These are phyloP conservation scores for Tretioscincus oriximinensis DNA, from an alignment of 2,113 vertebrate genomes.

Conservation along the genomic window DNA sequence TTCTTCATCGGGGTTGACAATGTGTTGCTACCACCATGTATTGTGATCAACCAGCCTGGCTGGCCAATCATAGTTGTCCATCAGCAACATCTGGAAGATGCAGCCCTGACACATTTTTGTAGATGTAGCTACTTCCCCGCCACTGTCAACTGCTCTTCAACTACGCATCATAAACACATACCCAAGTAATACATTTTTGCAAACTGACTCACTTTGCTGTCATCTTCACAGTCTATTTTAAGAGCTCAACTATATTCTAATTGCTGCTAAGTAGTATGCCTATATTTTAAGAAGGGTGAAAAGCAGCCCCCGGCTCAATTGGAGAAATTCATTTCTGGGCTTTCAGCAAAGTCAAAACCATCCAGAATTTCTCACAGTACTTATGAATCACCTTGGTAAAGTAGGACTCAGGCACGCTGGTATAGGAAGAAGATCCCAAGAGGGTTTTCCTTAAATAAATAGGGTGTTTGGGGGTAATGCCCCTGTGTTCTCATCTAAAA, in stretches of 20 bases:
- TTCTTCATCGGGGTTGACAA: too few relatives aligned
- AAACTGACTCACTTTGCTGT: conserved; percentile 67
- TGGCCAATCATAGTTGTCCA: too few relatives aligned
- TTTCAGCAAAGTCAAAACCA: conserved; percentile 60
- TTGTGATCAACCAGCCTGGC: too few relatives aligned
- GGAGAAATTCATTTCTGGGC: conserved; percentile 53
- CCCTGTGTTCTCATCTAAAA: background rate
- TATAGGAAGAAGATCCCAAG: conserved; percentile 44
- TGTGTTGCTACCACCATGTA: too few relatives aligned
- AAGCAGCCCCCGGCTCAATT: conserved; percentile 27
- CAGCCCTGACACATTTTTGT: conserved; percentile 39
- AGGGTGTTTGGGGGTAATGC: background rate
- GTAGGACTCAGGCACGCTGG: conserved; percentile 50
- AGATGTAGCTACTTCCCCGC: conserved; percentile 59
- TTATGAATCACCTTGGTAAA: background rate
- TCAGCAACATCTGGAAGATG: conserved; percentile 56
- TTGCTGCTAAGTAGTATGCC: conserved; percentile 64
- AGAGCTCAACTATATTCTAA: conserved; percentile 66
- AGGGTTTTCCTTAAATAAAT: conserved; percentile 66
- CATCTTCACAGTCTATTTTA: conserved; percentile 72
- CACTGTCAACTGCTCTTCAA: conserved; percentile 58
- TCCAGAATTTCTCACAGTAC: conserved; percentile 52
- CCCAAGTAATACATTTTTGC: conserved; percentile 65
- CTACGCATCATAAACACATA: conserved; percentile 29
- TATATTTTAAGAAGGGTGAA: conserved; percentile 36